Base-by-base conservation (phyloP, 1,140 invertebrate genomes). In the Drosophila santomea region DNA sequence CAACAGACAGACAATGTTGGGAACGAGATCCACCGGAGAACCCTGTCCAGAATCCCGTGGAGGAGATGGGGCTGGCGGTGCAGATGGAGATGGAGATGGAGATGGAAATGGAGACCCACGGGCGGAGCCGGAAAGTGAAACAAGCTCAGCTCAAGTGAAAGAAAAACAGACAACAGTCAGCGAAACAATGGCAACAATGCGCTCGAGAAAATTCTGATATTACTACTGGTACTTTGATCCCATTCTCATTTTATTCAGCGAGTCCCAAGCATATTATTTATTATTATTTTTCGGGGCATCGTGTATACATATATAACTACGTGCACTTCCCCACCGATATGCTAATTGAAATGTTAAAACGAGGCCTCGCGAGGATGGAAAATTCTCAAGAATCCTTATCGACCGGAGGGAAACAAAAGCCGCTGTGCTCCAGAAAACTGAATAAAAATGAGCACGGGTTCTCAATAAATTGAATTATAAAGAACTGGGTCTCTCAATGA, bases 161-260 rank as follows among this genome's bases (percentile, higher is more conserved):
- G 79, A 83, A 86, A 79, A 88, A 86, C 79, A 86, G 80, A 68
- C 80, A 84, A 84, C 80, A 83, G 71, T 68, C 76, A 85, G 62
- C 68, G 62, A 81, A 88, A 88, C 75, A 89, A 88, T 76, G 75
- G 62, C 79, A 89, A 84, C 84, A 89, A 88, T 88, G 83, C 75
- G 74, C 80, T 84, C 61, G 67, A 79, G 78, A 73, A 61, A 68
- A 73, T 69, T 66, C 84, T 69, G 83, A 79, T 89, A 86, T 83
- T 69, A 75, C 55, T 69, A 68, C 55, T 61, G 14, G 55, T 43
- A 62, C 77, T 78, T 79, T 88, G 60, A 52, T 66, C 38, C 44
- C 28, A 64, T 32, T 32, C 32, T 32, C 32, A 39, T 68, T 73
- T 77, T 72, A 57, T 69, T 78, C 76, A 50, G 60, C 74, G 76